phyloP scores from a whole-genome alignment of 2,888 invertebrate species.

The Heliconius ethilla region DNA sequence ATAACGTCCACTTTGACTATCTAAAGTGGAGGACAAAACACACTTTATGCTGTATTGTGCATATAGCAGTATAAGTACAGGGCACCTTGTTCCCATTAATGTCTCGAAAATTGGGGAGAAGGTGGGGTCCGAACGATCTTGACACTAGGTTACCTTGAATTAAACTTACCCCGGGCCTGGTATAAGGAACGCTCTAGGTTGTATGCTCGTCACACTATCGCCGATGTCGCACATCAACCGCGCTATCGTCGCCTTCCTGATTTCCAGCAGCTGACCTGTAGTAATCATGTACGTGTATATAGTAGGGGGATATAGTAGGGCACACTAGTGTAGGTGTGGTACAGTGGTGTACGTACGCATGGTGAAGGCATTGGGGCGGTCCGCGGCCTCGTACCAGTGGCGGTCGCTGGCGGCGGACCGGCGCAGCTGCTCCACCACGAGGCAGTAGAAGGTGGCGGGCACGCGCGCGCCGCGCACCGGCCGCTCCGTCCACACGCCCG shows the following conservation, averaged over 20 bases:
- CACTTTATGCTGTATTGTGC: too few species aligned
- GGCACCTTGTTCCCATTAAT: too few species aligned
- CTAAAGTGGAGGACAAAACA: too few species aligned
- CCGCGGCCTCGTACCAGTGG: slow-evolving; percentile 84
- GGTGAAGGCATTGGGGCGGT: slow-evolving; percentile 56
- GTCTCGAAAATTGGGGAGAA: too few species aligned
- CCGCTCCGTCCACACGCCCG: slow-evolving; percentile 91
- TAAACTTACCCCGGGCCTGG: slow-evolving; percentile 52
- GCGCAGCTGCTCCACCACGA: slow-evolving; percentile 92
- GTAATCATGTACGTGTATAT: not conserved
- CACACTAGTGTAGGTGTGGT: too few species aligned
- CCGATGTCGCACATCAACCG: slow-evolving; percentile 60
- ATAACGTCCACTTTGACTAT: not conserved
- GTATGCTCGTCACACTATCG: slow-evolving; percentile 58
- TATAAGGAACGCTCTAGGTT: slow-evolving; percentile 56
- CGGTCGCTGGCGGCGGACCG: slow-evolving; percentile 89
- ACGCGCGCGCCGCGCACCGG: slow-evolving; percentile 90
- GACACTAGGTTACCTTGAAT: not conserved
- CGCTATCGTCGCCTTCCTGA: slow-evolving; percentile 58
- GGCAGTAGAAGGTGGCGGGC: slow-evolving; percentile 92
- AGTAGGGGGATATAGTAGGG: not conserved
- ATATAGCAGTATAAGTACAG: too few species aligned
- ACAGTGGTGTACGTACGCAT: slow-evolving; percentile 43
- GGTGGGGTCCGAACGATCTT: not conserved
- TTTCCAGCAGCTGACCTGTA: slow-evolving; percentile 59